Evolutionary conservation across 2,888 invertebrate genomes (phyloP), one percentile per base, ranked within the genome.

Genomic region (Folsomia manolachei): DNA sequence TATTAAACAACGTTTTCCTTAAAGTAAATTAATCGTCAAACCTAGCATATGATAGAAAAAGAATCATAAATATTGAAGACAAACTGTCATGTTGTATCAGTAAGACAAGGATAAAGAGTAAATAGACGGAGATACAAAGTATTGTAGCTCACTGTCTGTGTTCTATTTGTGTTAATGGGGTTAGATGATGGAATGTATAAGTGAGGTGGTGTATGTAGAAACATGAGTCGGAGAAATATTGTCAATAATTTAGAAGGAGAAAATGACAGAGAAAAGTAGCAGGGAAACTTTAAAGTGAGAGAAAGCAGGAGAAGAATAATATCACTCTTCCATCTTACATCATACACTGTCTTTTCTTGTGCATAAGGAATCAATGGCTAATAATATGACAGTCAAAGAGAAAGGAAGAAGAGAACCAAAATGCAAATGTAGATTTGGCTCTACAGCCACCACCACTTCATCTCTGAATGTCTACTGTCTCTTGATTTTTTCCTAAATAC

Each of bases 351-450:
- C 56, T 56, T 56, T 7, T 56, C 19, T 73, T 56, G 53, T 63
- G 73, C 72, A 69, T 70, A 76, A 53, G 66, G 74, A 78, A 78
- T 78, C 75, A 78, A 78, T 78, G 75, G 74, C 71, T 78, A 76
- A 75, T 74, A 67, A 51, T 52, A 77, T 69, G 64, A 70, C 66
- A 66, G 14, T 14, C 4, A 66, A 69, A 72, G 71, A 64, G 71
- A 56, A 63, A 25, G 24, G 65, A 67, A 67, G 67, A 71, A 66
- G 76, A 73, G 69, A 75, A 73, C 72, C 71, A 78, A 78, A 76
- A 78, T 76, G 79, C 78, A 78, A 79, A 80, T 80, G 78, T 73
- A 75, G 75, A 73, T 78, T 78, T 76, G 75, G 76, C 7, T 39
- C 39, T 39, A 39, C 39, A 9, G 39, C 7, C 39, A 39, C 14